Evolutionary conservation across 2,888 invertebrate species (phyloP).

Genomic region (Hypolimnas misippus): DNA sequence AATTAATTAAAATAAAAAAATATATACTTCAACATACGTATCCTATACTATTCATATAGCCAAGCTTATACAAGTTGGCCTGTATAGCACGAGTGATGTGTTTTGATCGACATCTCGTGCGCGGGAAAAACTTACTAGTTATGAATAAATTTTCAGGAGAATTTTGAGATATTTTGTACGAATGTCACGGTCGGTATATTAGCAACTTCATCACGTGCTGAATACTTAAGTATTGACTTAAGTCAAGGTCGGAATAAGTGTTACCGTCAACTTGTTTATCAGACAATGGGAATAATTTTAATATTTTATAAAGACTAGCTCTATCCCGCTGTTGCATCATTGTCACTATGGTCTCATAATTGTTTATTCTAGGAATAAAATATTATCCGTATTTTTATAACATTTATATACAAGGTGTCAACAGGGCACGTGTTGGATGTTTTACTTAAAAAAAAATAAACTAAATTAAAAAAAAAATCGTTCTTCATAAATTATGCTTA

Average conservation of each 20-base stretch:
- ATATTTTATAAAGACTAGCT: not conserved
- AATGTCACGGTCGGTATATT: conserved; percentile 36
- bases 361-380: too few relatives aligned
- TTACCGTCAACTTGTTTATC: conserved; percentile 2
- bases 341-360: not conserved
- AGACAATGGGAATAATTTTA: conserved; percentile 12
- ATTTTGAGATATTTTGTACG: conserved; percentile 24
- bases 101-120: not conserved
- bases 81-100: too few relatives aligned
- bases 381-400: too few relatives aligned
- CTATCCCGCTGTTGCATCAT: not conserved
- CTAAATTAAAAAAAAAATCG: too few relatives aligned
- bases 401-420: too few relatives aligned
- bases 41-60: too few relatives aligned
- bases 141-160: not conserved
- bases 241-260: conserved; percentile 33
- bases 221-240: conserved; percentile 29
- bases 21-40: too few relatives aligned
- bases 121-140: not conserved
- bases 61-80: too few relatives aligned
- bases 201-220: conserved; percentile 21
- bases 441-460: too few relatives aligned
- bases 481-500: too few relatives aligned
- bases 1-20: too few relatives aligned
- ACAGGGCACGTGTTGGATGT: too few relatives aligned